These are phyloP conservation scores for Acridotheres tristis DNA, from an alignment of 2,797 vertebrate species.

Conservation along the genomic window DNA sequence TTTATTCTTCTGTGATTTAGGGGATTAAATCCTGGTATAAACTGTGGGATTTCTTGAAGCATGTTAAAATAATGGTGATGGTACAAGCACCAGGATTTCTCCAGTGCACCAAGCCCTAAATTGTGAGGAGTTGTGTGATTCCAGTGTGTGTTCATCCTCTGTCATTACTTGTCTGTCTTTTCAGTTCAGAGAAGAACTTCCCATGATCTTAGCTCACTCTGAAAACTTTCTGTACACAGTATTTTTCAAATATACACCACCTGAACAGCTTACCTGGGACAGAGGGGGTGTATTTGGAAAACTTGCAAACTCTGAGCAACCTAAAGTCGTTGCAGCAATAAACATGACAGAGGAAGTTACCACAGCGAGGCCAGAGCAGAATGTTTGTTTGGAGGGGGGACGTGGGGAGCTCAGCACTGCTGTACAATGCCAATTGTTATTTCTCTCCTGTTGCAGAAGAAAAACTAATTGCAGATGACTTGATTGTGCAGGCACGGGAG, in stretches of 20 bases:
- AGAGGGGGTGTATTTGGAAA: neutral
- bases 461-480: conserved; percentile 86
- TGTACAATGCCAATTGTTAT: conserved; percentile 8
- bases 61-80: neutral
- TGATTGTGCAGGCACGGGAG: conserved; percentile 87
- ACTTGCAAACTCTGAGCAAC: neutral
- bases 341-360: neutral
- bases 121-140: neutral
- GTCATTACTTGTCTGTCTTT: neutral
- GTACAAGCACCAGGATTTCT: neutral
- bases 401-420: neutral
- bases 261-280: neutral
- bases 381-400: neutral
- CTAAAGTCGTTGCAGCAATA: neutral
- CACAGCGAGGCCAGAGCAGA: neutral
- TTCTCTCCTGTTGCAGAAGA: conserved; percentile 83
- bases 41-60: neutral
- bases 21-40: neutral
- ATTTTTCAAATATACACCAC: neutral
- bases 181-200: neutral
- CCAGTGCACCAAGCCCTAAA: neutral
- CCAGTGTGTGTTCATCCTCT: neutral
- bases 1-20: neutral
- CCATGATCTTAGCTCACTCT: neutral
- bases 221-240: neutral